Evolutionary conservation across 2,888 invertebrate species (phyloP).

Genomic region (Pseudeuparius sepicola): DNA sequence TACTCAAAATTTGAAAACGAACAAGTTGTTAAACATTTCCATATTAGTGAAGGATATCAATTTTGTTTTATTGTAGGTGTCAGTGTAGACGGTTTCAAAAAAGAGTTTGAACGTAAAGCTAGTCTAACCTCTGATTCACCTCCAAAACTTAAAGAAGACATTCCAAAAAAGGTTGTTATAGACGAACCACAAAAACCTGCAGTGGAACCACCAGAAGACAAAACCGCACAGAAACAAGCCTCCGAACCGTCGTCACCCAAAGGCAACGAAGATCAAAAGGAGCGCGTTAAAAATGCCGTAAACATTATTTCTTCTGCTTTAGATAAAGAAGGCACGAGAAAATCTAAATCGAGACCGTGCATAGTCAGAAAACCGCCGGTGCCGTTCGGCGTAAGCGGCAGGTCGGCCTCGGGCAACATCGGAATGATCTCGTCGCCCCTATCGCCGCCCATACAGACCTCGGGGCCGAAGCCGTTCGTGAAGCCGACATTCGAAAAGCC

Average conservation of each 20-base stretch:
- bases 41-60: no score
- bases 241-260: constrained; percentile 13
- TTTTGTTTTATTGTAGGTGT: constrained; percentile 39
- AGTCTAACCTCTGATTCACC: constrained; percentile 44
- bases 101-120: constrained; percentile 74
- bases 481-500: constrained; percentile 25
- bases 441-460: constrained; percentile 26
- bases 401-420: constrained; percentile 50
- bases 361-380: constrained; percentile 52
- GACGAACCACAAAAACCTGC: constrained; percentile 29
- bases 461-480: constrained; percentile 32
- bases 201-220: constrained; percentile 26
- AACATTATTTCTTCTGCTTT: constrained; percentile 65
- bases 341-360: constrained; percentile 39
- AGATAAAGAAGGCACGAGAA: constrained; percentile 38
- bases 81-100: constrained; percentile 78
- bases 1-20: no score
- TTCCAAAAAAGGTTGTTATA: constrained; percentile 25
- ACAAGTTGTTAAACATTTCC: no score
- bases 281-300: constrained; percentile 55
- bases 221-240: constrained; percentile 17
- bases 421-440: constrained; percentile 31
- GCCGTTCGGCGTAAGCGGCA: constrained; percentile 47
- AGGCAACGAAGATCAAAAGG: constrained; percentile 36
- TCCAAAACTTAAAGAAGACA: constrained; percentile 28